Percentiles rank a stretch among this genome's conserved stretches.
phyloP scores from a whole-genome alignment of 2,888 invertebrate species.

The Dysmachus trigonus region DNA sequence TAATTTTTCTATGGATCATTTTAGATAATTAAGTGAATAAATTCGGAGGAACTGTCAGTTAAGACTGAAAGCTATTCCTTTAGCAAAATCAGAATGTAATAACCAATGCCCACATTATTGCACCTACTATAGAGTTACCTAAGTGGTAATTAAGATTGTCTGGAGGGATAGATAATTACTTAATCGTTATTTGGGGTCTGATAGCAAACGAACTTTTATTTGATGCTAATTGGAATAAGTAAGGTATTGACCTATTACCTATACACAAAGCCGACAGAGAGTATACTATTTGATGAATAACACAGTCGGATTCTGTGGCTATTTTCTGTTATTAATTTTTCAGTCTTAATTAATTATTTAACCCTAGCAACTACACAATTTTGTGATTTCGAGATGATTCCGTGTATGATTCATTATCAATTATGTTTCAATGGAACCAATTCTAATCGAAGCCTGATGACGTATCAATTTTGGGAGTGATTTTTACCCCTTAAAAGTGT shows the following conservation, averaged over 20 bases:
- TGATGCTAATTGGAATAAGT: background rate
- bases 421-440: no score
- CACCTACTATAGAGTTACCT: background rate
- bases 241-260: background rate
- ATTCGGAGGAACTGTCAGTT: background rate
- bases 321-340: background rate
- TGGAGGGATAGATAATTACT: background rate
- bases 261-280: no score
- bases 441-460: no score
- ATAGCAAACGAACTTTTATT: background rate
- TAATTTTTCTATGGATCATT: background rate
- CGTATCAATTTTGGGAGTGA: no score
- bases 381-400: no score
- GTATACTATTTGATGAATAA: background rate
- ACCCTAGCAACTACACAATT: no score
- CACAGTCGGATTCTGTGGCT: background rate
- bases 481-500: no score
- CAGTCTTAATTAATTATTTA: no score
- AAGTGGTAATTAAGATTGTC: background rate
- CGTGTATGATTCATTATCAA: no score
- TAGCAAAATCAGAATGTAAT: background rate
- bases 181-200: background rate
- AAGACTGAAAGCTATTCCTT: background rate
- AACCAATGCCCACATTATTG: background rate
- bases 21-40: background rate